Percentiles rank a stretch among this genome's conserved stretches.
Conservation (phyloP, 2,797 vertebrate genomes). For the Platalea minor region DNA sequence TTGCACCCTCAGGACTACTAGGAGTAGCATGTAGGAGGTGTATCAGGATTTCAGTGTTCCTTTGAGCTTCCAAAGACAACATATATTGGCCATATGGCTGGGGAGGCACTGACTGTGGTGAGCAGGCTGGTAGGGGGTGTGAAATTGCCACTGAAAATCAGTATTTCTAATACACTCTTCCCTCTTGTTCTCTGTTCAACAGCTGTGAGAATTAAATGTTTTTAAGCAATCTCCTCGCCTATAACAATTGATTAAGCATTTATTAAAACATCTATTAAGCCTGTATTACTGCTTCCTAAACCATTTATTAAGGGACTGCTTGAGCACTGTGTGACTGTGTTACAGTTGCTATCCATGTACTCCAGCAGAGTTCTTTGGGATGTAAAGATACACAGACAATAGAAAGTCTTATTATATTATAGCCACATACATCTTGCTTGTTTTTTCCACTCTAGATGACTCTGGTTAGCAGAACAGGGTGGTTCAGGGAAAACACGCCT, state of each 20-base stretch:
- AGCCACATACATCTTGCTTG: not conserved
- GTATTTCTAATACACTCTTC: not conserved
- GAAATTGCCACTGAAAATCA: not conserved
- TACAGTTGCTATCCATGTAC: not conserved
- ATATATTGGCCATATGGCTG: not conserved
- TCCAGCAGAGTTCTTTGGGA: not conserved
- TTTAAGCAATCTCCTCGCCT: not conserved
- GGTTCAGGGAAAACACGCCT: not conserved
- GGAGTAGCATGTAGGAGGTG: not conserved
- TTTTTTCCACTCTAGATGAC: not conserved
- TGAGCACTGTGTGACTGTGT: not conserved
- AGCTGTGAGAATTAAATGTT: not conserved
- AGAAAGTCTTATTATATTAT: not conserved
- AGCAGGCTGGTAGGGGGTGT: not conserved
- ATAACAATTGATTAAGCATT: not conserved
- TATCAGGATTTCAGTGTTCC: not conserved
- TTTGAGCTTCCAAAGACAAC: not conserved
- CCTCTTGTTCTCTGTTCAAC: not conserved
- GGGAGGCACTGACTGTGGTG: not conserved
- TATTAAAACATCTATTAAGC: not conserved
- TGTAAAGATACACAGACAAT: not conserved
- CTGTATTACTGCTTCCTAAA: not conserved
- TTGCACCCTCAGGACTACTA: not conserved
- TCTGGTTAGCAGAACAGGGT: not conserved
- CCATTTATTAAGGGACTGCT: not conserved